phyloP scores from a whole-genome alignment of 2,797 vertebrate genomes.

The Ctenopoma kingsleyae region DNA sequence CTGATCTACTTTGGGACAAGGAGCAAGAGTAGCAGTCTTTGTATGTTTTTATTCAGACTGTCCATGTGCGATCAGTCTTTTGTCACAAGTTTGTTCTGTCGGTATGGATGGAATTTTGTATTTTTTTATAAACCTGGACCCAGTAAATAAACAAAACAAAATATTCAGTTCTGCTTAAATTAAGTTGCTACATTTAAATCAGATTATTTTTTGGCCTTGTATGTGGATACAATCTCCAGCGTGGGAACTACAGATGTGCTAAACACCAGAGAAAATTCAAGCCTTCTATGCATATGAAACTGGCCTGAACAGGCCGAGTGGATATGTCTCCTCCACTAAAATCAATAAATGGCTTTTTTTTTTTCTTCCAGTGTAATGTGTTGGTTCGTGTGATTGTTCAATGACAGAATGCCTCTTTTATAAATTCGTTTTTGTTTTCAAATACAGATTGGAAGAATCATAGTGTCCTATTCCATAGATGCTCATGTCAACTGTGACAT shows the following conservation, averaged over 20 bases:
- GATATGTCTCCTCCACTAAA: slow-evolving; percentile 41
- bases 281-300: slow-evolving; percentile 28
- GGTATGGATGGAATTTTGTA: slow-evolving; percentile 39
- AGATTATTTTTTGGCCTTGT: not conserved
- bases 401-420: not conserved
- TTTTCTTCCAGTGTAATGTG: slow-evolving; percentile 51
- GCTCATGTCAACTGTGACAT: not conserved
- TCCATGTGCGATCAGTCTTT: slow-evolving; percentile 58
- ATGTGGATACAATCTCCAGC: slow-evolving; percentile 11
- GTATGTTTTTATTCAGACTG: slow-evolving; percentile 67
- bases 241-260: slow-evolving; percentile 31
- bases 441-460: slow-evolving; percentile 2
- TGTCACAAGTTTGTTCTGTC: slow-evolving; percentile 29
- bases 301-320: slow-evolving; percentile 35
- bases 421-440: slow-evolving; percentile 52
- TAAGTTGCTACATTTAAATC: not conserved
- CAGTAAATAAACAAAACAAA: slow-evolving; percentile 29
- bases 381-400: slow-evolving; percentile 29
- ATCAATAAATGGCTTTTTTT: slow-evolving; percentile 69
- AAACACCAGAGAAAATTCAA: slow-evolving; percentile 32
- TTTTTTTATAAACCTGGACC: slow-evolving; percentile 51
- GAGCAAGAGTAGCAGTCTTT: slow-evolving; percentile 61
- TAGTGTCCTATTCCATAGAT: slow-evolving; percentile 18
- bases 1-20: slow-evolving; percentile 34
- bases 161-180: slow-evolving; percentile 16